These are phyloP conservation scores for Drosophila mulleri DNA, from an alignment of 2,888 invertebrate species.

Conservation along the genomic window DNA sequence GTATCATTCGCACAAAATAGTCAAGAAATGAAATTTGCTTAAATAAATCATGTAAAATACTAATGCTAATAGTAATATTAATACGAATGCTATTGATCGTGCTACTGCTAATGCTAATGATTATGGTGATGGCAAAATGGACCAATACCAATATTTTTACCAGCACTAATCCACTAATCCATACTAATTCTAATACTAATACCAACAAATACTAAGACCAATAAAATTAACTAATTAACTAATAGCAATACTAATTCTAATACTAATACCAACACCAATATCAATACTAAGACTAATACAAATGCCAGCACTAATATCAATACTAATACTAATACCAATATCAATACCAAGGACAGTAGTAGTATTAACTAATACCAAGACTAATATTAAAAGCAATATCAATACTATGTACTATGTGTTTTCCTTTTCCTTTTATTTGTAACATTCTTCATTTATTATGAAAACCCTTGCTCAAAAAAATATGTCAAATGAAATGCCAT, in stretches of 20 bases:
- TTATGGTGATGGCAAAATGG: neutral
- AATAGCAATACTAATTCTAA: neutral
- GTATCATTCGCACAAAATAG: constrained; percentile 3
- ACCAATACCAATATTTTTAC: too few relatives aligned
- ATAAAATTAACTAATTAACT: neutral
- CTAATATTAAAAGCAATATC: neutral
- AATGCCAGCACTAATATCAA: neutral
- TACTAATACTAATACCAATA: neutral
- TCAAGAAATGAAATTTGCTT: neutral
- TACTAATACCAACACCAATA: neutral
- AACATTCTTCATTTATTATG: neutral
- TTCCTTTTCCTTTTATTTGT: neutral
- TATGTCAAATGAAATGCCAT: constrained; percentile 25
- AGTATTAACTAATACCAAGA: neutral
- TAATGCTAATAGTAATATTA: neutral
- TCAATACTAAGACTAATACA: neutral
- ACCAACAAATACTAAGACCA: neutral
- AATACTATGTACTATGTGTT: neutral
- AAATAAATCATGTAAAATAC: neutral
- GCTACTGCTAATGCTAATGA: neutral
- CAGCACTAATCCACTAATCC: neutral
- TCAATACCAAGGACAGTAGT: neutral
- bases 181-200: neutral
- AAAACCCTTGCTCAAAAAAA: neutral
- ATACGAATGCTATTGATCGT: neutral